Conservation (phyloP, 2,797 vertebrate species). For the Sebastes iracundus region DNA sequence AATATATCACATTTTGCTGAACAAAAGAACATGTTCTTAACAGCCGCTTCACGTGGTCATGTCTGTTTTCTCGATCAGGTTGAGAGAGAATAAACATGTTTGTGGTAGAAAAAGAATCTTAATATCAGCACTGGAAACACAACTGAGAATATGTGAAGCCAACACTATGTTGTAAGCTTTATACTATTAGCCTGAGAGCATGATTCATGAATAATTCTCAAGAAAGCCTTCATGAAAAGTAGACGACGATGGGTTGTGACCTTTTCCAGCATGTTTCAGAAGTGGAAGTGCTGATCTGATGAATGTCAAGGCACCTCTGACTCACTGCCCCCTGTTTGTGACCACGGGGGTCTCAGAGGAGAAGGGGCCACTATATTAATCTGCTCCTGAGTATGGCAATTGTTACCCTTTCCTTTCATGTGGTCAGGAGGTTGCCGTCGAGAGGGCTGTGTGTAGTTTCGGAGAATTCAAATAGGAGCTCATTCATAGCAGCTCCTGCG, state of each 20-base stretch:
- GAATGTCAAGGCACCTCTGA: conserved; percentile 64
- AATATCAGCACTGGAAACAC: conserved; percentile 50
- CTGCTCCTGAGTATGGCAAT: conserved; percentile 59
- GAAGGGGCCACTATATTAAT: conserved; percentile 63
- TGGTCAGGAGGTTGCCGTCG: conserved; percentile 71
- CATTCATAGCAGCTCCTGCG: conserved; percentile 77
- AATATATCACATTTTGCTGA: conserved; percentile 42
- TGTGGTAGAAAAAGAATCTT: conserved; percentile 5
- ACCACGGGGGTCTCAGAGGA: conserved; percentile 48
- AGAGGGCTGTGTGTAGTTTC: conserved; percentile 70
- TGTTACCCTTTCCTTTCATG: conserved; percentile 84
- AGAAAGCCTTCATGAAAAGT: conserved; percentile 37
- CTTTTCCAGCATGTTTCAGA: conserved; percentile 47
- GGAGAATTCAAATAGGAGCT: conserved; percentile 76
- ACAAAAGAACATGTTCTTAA: conserved; percentile 46
- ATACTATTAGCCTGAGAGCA: conserved; percentile 15
- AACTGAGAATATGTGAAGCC: conserved; percentile 36
- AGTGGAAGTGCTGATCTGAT: conserved; percentile 59
- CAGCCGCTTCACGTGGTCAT: conserved; percentile 26
- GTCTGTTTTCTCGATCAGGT: conserved; percentile 70
- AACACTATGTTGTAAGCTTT: conserved; percentile 35
- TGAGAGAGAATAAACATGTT: conserved; percentile 53
- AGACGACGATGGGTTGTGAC: conserved; percentile 42
- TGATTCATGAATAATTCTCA: conserved; percentile 35
- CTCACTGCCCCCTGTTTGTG: conserved; percentile 53